A percentile compares a stretch with the other conserved stretches of the same genome.
Conservation (phyloP, 2,113 vertebrate genomes). For the human (Homo sapiens) region DNA sequence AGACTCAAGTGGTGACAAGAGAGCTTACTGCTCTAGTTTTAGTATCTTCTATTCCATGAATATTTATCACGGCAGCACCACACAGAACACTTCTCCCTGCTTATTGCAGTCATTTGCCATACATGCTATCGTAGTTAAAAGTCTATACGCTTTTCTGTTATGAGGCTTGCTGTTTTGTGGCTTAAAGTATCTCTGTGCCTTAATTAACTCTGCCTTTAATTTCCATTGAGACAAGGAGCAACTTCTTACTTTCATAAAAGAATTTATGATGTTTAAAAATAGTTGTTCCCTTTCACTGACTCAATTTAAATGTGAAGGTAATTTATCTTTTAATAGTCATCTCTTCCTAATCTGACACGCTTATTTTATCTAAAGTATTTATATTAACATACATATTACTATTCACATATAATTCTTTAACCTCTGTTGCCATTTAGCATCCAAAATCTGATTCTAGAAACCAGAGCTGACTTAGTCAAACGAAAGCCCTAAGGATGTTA, state of each 20-base stretch:
- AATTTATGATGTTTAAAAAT: not conserved
- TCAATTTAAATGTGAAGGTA: not conserved
- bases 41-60: constrained; percentile 28
- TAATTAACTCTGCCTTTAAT: not conserved
- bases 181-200: not conserved
- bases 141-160: not conserved
- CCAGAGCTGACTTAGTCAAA: not conserved
- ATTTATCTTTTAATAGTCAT: not conserved
- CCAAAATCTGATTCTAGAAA: not conserved
- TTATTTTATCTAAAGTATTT: not conserved
- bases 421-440: not conserved
- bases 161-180: constrained; percentile 5
- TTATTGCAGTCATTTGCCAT: not conserved
- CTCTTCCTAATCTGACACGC: not conserved
- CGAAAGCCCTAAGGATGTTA: not conserved
- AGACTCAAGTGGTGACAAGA: constrained; percentile 27
- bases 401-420: not conserved
- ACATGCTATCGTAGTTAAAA: not conserved
- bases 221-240: not conserved
- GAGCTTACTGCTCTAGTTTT: constrained; percentile 46
- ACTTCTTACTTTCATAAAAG: not conserved
- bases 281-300: not conserved
- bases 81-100: not conserved
- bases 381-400: not conserved
- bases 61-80: constrained; percentile 37